phyloP scores from a whole-genome alignment of 2,113 vertebrate genomes.

The Hemichromis elongatus region DNA sequence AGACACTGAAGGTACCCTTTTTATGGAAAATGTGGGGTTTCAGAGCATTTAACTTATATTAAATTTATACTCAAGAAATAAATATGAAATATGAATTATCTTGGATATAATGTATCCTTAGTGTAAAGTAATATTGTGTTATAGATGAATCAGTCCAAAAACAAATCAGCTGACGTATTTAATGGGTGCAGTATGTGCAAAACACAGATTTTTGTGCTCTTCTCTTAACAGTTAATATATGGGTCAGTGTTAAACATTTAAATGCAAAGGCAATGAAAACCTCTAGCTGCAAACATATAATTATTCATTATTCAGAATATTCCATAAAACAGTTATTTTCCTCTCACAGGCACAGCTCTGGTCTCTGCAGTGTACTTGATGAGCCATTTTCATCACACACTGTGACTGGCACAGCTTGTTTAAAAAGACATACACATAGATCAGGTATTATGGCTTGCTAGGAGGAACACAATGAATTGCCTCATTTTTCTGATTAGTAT shows the following conservation, averaged over 20 bases:
- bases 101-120: neutral
- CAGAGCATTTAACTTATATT: neutral
- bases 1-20: neutral
- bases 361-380: neutral
- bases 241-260: neutral
- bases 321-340: neutral
- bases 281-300: neutral
- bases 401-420: neutral
- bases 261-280: neutral
- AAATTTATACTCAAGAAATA: neutral
- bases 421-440: neutral
- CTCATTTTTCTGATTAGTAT: neutral
- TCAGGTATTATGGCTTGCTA: neutral
- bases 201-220: neutral
- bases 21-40: neutral
- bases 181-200: neutral
- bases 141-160: neutral
- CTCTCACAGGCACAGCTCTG: neutral
- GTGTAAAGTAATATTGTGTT: neutral
- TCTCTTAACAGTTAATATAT: neutral
- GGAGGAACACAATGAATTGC: neutral
- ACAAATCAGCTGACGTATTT: neutral
- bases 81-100: neutral
- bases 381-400: neutral
- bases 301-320: neutral